Evolutionary conservation across 1,140 invertebrate genomes (phyloP), one percentile per base, ranked within the genome.

Genomic region (Aphelenchoides fujianensis): DNA sequence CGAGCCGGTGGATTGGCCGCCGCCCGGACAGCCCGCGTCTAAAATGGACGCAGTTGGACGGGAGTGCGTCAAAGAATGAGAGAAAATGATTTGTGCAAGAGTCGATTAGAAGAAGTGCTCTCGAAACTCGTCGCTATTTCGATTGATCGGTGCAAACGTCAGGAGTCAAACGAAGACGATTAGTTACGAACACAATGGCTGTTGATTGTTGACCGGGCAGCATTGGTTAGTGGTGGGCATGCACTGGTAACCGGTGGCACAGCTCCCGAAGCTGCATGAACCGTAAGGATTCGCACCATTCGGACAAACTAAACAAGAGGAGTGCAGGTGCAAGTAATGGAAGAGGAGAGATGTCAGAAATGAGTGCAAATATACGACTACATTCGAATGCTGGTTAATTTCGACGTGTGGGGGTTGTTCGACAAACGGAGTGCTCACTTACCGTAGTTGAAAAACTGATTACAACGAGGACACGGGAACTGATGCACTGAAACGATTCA

Each of bases 231-330:
- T 70, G 32, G 77, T 37, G 31, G 74, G 79, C 28, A 78, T 68
- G 71, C 79, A 81, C 28, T 72, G 69, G 74, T 80, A 81, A 27
- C 81, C 81, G 36, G 74, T 53, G 41, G 78, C 64, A 66, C 79
- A 81, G 53, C 53, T 69, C 37, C 78, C 78, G 35, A 57, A 69
- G 34, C 71, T 78, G 67, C 79, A 81, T 36, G 36, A 41, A 37
- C 79, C 79, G 41, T 79, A 81, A 30, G 79, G 74, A 48, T 72
- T 68, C 35, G 67, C 71, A 41, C 79, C 79, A 62, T 72, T 70
- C 16, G 79, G 79, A 63, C 79, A 81, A 19, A 37, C 67, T 73
- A 55, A 76, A 62, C 35, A n/a, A 27, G 71, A 32, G 72, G n/a
- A n/a, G 59, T 57, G 23, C 57, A 31, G 68, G 53, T 73, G 74